A percentile compares a stretch with the other conserved stretches of the same genome.
Conservation (phyloP, 2,888 invertebrate species). For the Pasiphila rectangulata region DNA sequence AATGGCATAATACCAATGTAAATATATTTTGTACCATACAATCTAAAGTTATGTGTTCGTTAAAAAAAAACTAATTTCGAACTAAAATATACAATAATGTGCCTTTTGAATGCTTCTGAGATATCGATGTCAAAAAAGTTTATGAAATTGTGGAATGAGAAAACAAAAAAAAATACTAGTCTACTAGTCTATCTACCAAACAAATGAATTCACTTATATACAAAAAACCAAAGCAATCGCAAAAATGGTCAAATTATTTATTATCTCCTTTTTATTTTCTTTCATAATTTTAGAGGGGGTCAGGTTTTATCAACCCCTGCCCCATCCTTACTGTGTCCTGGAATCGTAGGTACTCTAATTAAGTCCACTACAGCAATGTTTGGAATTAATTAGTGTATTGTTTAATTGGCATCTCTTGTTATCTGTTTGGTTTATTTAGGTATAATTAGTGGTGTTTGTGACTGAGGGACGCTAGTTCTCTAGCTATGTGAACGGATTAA, state of each 20-base stretch:
- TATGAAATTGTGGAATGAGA: too few relatives aligned
- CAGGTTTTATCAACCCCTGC: background rate
- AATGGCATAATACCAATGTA: too few relatives aligned
- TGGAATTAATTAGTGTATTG: constrained; percentile 81
- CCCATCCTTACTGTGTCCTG: constrained; percentile 9
- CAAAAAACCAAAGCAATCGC: too few relatives aligned
- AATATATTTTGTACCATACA: too few relatives aligned
- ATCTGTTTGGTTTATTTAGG: constrained; percentile 78
- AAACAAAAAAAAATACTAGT: too few relatives aligned
- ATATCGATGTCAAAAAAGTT: too few relatives aligned
- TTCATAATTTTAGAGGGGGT: background rate
- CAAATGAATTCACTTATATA: too few relatives aligned
- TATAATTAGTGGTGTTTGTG: constrained; percentile 77
- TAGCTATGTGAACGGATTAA: constrained; percentile 9
- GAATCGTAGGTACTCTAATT: constrained; percentile 73
- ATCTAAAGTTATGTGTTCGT: too few relatives aligned
- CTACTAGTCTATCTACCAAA: too few relatives aligned
- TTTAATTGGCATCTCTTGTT: constrained; percentile 82
- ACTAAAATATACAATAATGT: too few relatives aligned
- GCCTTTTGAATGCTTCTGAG: too few relatives aligned
- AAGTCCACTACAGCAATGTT: constrained; percentile 80
- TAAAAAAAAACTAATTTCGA: background rate
- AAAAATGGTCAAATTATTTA: too few relatives aligned
- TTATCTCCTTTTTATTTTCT: background rate
- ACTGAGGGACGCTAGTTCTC: constrained; percentile 50